These are phyloP conservation scores for Palythoa grandiflora DNA, from an alignment of 92 coral and sea anemone species.

Conservation along the genomic window DNA sequence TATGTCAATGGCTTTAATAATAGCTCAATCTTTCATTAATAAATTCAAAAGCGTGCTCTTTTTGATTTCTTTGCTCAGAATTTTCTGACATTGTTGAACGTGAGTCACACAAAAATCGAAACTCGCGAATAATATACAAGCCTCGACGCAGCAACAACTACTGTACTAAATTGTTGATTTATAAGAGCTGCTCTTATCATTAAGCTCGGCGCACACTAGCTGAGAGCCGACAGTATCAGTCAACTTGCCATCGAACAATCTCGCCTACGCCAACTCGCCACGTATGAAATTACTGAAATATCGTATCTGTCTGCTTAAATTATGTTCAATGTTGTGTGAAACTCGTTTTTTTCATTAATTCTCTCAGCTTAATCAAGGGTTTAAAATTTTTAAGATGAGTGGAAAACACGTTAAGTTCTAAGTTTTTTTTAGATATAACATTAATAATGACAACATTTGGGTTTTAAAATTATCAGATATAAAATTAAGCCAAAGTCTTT, in stretches of 20 bases:
- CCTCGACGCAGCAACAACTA: background rate
- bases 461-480: slow-evolving; percentile 26
- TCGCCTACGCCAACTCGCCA: background rate
- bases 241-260: too few species aligned
- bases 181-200: background rate
- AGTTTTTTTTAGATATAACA: background rate
- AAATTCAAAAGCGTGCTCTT: background rate
- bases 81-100: background rate
- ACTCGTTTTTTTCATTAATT: background rate
- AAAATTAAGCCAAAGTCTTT: slow-evolving; percentile 30
- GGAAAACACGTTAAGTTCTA: background rate
- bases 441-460: slow-evolving; percentile 20
- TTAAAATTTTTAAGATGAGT: background rate
- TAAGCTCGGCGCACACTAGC: background rate
- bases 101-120: background rate
- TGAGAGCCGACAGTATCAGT: too few species aligned
- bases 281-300: background rate
- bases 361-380: background rate
- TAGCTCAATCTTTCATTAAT: too few species aligned
- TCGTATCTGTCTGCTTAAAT: background rate
- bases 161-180: background rate
- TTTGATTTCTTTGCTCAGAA: background rate
- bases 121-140: background rate
- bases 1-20: too few species aligned
- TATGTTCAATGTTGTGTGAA: background rate